Evolutionary conservation across 1,140 invertebrate species (phyloP), one percentile per base, ranked within the genome.

Genomic region (Heliconius hermathena): DNA sequence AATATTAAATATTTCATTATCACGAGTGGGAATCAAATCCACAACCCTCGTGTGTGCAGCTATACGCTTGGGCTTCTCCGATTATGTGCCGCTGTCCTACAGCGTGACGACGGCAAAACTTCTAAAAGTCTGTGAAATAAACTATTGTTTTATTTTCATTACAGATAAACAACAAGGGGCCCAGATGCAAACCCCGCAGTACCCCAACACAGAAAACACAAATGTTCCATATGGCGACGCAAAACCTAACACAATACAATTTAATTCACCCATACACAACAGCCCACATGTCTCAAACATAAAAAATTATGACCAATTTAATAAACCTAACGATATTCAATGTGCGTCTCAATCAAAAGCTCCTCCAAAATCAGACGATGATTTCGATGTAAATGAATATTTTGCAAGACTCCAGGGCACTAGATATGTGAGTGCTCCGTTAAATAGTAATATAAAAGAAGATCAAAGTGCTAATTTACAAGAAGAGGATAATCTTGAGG

Each of bases 311-410:
- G n/a, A 74, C 3, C 49, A 60, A 57, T 66, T 66, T 22, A 54
- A 77, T 33, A 85, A 79, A 75, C 78, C 29, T 18, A 77, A 74
- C 38, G 81, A 86, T 75, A 73, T 22, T 13, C 41, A 41, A 0
- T 82, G 20, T n/a, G 20, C 81, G 8, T 85, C 78, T 4, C 52
- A 81, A 41, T 88, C 88, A 13, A 91, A 90, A 77, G 86, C 85
- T 66, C 84, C 82, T 11, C n/a, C 72, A 0, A 91, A 90, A 77
- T 85, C 87, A 0, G 90, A 92, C 16, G 94, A 95, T 52, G 94
- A 95, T 82, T 95, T 95, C 73, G 94, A 95, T 71, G 91, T 95
- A 0, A 94, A 94, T 74, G 91, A 92, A 76, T 95, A 95, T 73
- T 94, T 95, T 57, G 94, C 93, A 2, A 87, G 94, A 73, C 82